Conservation (phyloP, 2,113 vertebrate genomes). For the Indicator indicator region DNA sequence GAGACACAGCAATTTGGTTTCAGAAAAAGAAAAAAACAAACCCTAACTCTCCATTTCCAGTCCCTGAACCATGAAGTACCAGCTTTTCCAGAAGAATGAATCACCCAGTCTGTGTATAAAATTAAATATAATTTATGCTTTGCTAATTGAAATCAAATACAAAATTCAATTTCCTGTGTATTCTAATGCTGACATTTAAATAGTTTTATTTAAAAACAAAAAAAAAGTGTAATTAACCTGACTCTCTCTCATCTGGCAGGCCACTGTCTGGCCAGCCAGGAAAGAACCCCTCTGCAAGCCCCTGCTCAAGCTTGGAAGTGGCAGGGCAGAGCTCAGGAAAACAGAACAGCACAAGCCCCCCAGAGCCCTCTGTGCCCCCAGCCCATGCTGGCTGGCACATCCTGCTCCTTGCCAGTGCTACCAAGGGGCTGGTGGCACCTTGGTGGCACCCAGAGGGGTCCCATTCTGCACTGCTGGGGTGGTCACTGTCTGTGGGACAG, state of each 20-base stretch:
- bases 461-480: not conserved
- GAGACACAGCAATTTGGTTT: not conserved
- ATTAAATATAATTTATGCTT: conserved; percentile 78
- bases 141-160: conserved; percentile 81
- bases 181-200: conserved; percentile 59
- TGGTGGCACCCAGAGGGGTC: not conserved
- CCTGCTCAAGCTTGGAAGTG: not conserved
- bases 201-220: not conserved
- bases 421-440: not conserved
- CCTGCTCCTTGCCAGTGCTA: not conserved
- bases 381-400: not conserved
- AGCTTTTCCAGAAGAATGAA: conserved; percentile 65
- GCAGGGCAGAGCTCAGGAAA: fast-evolving
- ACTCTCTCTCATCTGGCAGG: conserved; percentile 4
- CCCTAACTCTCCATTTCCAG: conserved; percentile 15
- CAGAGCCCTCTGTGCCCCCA: not conserved
- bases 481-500: not conserved
- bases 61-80: conserved; percentile 33
- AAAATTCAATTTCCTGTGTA: conserved; percentile 74
- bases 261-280: not conserved
- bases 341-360: not conserved
- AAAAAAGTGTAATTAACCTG: conserved; percentile 26
- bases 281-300: conserved; percentile 1
- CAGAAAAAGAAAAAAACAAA: not conserved
- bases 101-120: conserved; percentile 59